Base-by-base conservation (phyloP, 2,888 invertebrate species). In the Neoitamus cyanurus region DNA sequence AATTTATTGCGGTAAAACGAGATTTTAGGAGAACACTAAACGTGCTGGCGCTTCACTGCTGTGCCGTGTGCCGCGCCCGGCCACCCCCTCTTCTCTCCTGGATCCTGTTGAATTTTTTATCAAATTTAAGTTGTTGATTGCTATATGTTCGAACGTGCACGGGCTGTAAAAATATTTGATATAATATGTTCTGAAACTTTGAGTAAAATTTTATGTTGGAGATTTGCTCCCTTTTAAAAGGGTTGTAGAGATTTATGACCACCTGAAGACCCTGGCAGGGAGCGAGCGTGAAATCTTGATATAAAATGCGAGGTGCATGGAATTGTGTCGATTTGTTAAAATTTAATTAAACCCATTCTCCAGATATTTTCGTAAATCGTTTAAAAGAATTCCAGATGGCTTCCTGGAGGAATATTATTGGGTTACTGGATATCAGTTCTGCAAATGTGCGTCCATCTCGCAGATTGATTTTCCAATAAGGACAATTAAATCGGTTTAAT, bases 71-170 rank as follows among this genome's bases (percentile, higher is more conserved):
- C 9, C 25, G 25, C 7, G 9, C 58, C 7, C 3, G 15, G 25
- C 20, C 42, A n/a, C 58, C 70, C 34, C 30, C 1, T 34, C n/a
- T 6, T 25, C 11, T 25, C 9, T 20, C 28, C 42, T 30, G 9
- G 30, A 11, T 46, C 46, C 42, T 77, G n/a, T n/a, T n/a, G 77
- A 42, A 77, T 77, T 77, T 46, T 77, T 37, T 77, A 77, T 77
- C 30, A 77, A 77, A 77, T 77, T 77, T 77, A 46, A 77, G 77
- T 46, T 77, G 77, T 77, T 77, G 77, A 77, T 77, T 77, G 77
- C 25, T 77, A 20, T 30, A 77, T 25, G 77, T 77, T 42, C 42
- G 77, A 77, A 77, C 77, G 77, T 77, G 46, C 77, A 15, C 7
- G 28, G 77, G 77, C 42, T 77, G 77, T 46, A 46, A 77, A 77